Base-by-base conservation (phyloP, 1,140 invertebrate genomes). In the Agrilus planipennis region DNA sequence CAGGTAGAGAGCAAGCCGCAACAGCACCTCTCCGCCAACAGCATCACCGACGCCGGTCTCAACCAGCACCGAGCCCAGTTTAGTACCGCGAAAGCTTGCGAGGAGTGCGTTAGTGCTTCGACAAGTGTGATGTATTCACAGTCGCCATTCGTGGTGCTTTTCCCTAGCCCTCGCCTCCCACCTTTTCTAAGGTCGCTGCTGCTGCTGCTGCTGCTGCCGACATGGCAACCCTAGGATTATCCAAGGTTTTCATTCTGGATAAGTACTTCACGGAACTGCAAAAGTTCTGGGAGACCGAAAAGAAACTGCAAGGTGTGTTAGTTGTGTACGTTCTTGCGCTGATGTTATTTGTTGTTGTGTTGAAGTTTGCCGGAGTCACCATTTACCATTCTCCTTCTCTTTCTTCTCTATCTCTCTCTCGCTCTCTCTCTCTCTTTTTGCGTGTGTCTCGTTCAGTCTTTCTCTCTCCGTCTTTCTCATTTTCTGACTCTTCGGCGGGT, bases 231-330 rank as follows among this genome's bases (percentile, higher is more conserved):
- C 73, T 91, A 65, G 88, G 87, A 68, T 79, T 90, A 48, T 89
- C 86, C 57, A 93, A 93, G 76, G 88, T 92, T 63, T 93, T 92
- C 77, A 92, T 93, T 64, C 77, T 93, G 73, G 89, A 93, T 77
- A 93, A 92, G 66, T 93, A 93, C 68, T 93, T 93, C 65, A 91
- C 86, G 45, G 89, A 92, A 71, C 72, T 92, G 64, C 88, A 91
- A 64, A 92, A 92, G 71, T 92, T 90, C 70, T 92, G 89, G 89
- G 89, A 93, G 68, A 92, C 89, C 37, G 89, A 92, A 67, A 89
- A 89, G 68, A 90, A 90, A 70, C 72, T 91, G 51, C 88, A 92
- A 87, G 88, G 88, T 90, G 77, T 59, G 58, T 57, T 39, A 21
- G n/a, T 34, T 18, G 19, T 36, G 20, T 36, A 14, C 14, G 11